A percentile compares a stretch with the other conserved stretches of the same genome.
Conservation (phyloP, 2,113 vertebrate genomes). For the Nettapus auritus region DNA sequence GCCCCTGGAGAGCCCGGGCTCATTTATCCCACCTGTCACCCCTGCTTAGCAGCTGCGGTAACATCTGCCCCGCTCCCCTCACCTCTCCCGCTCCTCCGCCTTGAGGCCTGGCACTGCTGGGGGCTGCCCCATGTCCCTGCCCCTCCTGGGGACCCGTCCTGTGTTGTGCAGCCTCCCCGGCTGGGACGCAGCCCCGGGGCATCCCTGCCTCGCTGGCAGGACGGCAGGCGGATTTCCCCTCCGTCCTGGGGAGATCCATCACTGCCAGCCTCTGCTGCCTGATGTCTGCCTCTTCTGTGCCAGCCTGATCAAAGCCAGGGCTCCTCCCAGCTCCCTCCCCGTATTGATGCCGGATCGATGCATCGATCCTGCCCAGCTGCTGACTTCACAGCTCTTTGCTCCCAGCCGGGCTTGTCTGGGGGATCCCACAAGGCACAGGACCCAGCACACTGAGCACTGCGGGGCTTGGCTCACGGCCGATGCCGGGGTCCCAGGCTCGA, state of each 20-base stretch:
- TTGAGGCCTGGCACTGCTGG: fast-evolving
- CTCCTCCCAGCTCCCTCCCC: background rate
- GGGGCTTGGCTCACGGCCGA: background rate
- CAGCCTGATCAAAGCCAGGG: background rate
- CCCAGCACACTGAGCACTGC: background rate
- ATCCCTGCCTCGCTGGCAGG: background rate
- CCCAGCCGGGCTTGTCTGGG: background rate
- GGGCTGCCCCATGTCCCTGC: background rate
- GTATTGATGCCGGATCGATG: slow-evolving; percentile 27
- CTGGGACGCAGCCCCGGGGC: too few relatives aligned
- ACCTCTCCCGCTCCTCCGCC: background rate
- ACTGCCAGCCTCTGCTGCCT: background rate
- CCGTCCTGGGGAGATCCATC: background rate
- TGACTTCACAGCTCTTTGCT: background rate
- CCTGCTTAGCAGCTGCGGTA: slow-evolving; percentile 29
- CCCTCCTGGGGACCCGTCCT: too few relatives aligned
- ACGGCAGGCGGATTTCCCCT: fast-evolving
- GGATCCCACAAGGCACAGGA: background rate
- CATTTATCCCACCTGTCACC: slow-evolving; percentile 63
- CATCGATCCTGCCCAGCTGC: slow-evolving; percentile 26
- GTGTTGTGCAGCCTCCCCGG: too few relatives aligned
- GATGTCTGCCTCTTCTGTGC: background rate
- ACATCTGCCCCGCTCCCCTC: slow-evolving; percentile 33
- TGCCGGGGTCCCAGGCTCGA: background rate
- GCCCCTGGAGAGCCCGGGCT: slow-evolving; percentile 18